phyloP scores from a whole-genome alignment of 2,797 vertebrate species.

The Acrossocheilus wenchowensis region DNA sequence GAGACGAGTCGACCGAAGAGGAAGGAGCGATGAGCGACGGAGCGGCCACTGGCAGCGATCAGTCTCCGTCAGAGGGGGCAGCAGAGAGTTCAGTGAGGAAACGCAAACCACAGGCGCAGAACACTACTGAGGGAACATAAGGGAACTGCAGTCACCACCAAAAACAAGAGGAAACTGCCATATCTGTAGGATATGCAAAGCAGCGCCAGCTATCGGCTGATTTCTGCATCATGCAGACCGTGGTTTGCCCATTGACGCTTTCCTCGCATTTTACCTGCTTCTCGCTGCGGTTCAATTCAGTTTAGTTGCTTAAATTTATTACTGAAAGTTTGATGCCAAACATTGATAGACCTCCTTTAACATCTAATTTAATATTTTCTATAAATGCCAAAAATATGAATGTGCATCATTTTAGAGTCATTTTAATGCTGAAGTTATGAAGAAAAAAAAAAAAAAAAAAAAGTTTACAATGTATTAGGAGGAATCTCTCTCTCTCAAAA shows the following conservation, averaged over 20 bases:
- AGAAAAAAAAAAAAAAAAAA: background rate
- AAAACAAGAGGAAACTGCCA: constrained; percentile 20
- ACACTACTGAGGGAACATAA: constrained; percentile 54
- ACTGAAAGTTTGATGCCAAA: constrained; percentile 9
- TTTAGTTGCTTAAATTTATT: constrained; percentile 2
- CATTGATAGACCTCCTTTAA: background rate
- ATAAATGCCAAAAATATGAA: background rate
- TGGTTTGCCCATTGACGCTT: constrained; percentile 5
- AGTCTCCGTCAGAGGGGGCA: constrained; percentile 26
- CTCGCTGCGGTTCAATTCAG: background rate
- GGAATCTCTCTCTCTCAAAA: background rate
- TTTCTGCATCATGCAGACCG: constrained; percentile 32
- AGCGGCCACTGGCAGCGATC: constrained; percentile 19
- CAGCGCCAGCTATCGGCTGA: background rate
- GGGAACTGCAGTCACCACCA: constrained; percentile 16
- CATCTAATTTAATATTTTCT: background rate
- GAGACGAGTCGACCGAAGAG: constrained; percentile 62
- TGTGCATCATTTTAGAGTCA: background rate
- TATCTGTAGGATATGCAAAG: constrained; percentile 33
- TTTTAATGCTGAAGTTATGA: background rate
- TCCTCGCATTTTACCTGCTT: background rate
- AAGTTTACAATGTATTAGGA: background rate
- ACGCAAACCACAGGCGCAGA: constrained; percentile 55
- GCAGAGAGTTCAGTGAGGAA: constrained; percentile 57
- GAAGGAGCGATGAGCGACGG: constrained; percentile 45